These are phyloP conservation scores for Chaetophractus vellerosus DNA, from an alignment of 2,797 vertebrate genomes.

Conservation along the genomic window DNA sequence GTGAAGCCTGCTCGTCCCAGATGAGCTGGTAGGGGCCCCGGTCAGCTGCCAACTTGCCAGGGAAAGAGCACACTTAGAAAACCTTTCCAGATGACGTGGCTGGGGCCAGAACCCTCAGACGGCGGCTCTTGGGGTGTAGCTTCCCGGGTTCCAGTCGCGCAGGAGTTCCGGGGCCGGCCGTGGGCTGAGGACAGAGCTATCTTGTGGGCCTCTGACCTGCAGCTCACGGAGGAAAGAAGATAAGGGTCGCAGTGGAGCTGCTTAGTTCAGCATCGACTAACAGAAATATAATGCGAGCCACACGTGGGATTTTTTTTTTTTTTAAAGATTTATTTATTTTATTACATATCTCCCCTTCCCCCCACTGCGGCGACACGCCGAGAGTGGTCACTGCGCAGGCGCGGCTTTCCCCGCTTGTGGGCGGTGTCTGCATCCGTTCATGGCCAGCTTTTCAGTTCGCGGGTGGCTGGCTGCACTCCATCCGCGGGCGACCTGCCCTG, in stretches of 20 bases:
- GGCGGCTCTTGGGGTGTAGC: not conserved
- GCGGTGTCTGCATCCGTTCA: too few species aligned
- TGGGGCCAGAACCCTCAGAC: not conserved
- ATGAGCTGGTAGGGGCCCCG: accelerated
- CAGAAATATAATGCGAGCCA: not conserved
- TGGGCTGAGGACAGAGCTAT: not conserved
- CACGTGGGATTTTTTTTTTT: not conserved
- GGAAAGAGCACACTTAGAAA: accelerated
- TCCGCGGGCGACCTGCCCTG: too few species aligned
- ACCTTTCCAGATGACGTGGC: not conserved
- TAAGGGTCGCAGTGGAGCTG: accelerated
- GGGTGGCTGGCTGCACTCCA: too few species aligned
- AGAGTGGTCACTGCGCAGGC: too few species aligned
- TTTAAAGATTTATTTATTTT: too few species aligned
- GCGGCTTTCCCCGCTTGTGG: too few species aligned
- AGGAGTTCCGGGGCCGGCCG: not conserved
- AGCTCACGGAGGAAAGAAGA: not conserved
- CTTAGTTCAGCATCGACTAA: not conserved
- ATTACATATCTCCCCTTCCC: too few species aligned
- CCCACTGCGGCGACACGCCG: too few species aligned
- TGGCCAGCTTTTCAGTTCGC: too few species aligned
- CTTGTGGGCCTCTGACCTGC: not conserved
- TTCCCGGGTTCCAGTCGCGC: accelerated
- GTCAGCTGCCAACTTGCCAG: not conserved
- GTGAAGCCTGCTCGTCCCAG: not conserved